Evolutionary conservation across 2,888 invertebrate species (phyloP), one percentile per base, ranked within the genome.

Genomic region (Papilio protenor): DNA sequence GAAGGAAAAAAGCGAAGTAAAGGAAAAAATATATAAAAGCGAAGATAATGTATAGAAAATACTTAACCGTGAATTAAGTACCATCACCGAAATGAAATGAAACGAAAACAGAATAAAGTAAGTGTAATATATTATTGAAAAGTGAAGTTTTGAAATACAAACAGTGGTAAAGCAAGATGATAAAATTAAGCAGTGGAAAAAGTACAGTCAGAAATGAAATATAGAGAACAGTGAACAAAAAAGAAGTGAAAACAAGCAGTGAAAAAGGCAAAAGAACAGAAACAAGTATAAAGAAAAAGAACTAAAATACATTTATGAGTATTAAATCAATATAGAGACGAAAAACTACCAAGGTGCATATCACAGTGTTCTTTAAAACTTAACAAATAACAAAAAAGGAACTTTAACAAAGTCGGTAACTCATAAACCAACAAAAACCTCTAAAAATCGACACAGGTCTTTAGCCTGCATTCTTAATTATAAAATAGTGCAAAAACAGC

Each of bases 341-440:
- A 79, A 82, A 81, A 86, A 88, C 90, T 91, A 91, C 88, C 89
- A 82, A 85, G 89, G 90, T 90, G 89, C 90, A 86, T 94, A 94
- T 94, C 94, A 94, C 94, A 94, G 94, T 92, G 91, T 91, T 87
- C 91, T 92, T 92, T 88, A 81, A 81, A 87, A 87, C 86, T 86
- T 89, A 89, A 83, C 61, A 76, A 18, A 47, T 70, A 79, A 80
- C 82, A 88, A 86, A 78, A 83, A 84, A 91, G 89, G 89, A 91
- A 92, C 90, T 89, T 87, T 86, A 83, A 84, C 23, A 70, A 23
- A 55, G 64, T 57, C 74, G 74, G 61, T 59, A 40, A 61, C 12
- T 57, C n/a, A 33, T 23, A 27, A 18, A 27, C 55, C 40, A 47
- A 45, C n/a, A 71, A 21, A 49, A 49, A 49, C 3, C 27, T 40